Conservation (phyloP, 2,113 vertebrate genomes). For the Lagopus muta region DNA sequence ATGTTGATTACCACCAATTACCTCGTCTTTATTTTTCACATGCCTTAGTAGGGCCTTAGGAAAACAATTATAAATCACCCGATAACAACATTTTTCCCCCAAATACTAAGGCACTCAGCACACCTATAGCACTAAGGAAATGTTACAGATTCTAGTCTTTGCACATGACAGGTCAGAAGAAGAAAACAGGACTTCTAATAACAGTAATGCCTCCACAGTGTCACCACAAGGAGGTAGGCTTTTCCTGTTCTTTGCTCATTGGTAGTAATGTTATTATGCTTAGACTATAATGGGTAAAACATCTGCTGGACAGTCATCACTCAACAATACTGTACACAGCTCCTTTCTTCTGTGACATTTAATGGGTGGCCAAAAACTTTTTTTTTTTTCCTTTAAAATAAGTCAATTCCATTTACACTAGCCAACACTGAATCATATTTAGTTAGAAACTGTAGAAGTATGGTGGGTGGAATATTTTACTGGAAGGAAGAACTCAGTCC, state of each 20-base stretch:
- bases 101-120: not conserved
- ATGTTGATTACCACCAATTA: too few species aligned
- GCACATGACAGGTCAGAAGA: not conserved
- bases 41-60: too few species aligned
- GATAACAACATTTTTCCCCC: not conserved
- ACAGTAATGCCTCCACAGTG: not conserved
- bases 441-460: not conserved
- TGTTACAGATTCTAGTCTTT: not conserved
- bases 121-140: not conserved
- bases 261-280: not conserved
- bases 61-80: not conserved
- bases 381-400: not conserved
- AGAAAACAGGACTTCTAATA: not conserved
- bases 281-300: not conserved
- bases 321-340: not conserved
- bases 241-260: not conserved
- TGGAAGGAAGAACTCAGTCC: not conserved
- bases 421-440: not conserved
- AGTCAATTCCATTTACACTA: conserved; percentile 9
- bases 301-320: not conserved
- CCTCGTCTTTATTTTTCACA: too few species aligned
- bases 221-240: not conserved
- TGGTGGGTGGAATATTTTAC: not conserved
- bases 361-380: not conserved
- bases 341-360: conserved; percentile 38